Conservation (phyloP, 1,140 invertebrate genomes). For the Drosophila mojavensis region DNA sequence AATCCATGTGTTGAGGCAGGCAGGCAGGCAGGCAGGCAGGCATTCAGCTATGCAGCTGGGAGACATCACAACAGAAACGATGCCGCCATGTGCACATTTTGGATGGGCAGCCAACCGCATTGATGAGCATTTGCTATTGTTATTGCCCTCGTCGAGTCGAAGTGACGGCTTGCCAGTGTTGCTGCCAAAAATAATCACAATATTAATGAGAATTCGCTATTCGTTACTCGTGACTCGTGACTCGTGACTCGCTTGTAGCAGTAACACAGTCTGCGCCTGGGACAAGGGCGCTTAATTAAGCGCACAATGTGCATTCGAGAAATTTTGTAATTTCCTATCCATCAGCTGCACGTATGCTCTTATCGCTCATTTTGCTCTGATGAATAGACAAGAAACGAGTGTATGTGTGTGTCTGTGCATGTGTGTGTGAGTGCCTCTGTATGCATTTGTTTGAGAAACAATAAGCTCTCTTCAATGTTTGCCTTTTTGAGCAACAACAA, state of each 20-base stretch:
- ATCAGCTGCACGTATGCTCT: slow-evolving; percentile 54
- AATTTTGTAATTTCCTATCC: slow-evolving; percentile 72
- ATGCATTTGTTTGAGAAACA: slow-evolving; percentile 61
- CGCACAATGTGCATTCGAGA: slow-evolving; percentile 58
- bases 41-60: not conserved
- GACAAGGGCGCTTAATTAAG: slow-evolving; percentile 61
- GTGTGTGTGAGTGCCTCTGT: slow-evolving; percentile 47
- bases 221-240: not conserved
- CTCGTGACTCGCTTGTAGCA: not conserved
- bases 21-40: not conserved
- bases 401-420: not conserved
- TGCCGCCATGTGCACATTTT: slow-evolving; percentile 44
- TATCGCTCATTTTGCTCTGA: slow-evolving; percentile 42
- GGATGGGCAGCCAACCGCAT: slow-evolving; percentile 50
- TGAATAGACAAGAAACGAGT: slow-evolving; percentile 32
- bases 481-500: slow-evolving; percentile 77
- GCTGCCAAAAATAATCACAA: slow-evolving; percentile 28
- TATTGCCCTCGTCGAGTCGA: slow-evolving; percentile 17
- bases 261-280: not conserved
- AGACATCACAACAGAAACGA: slow-evolving; percentile 31
- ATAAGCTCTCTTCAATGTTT: slow-evolving; percentile 68
- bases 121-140: slow-evolving; percentile 63
- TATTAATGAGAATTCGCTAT: slow-evolving; percentile 40
- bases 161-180: slow-evolving; percentile 4
- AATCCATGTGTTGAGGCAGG: slow-evolving; percentile 56